Conservation (phyloP, 2,888 invertebrate species). For the Alsophila aescularia region DNA sequence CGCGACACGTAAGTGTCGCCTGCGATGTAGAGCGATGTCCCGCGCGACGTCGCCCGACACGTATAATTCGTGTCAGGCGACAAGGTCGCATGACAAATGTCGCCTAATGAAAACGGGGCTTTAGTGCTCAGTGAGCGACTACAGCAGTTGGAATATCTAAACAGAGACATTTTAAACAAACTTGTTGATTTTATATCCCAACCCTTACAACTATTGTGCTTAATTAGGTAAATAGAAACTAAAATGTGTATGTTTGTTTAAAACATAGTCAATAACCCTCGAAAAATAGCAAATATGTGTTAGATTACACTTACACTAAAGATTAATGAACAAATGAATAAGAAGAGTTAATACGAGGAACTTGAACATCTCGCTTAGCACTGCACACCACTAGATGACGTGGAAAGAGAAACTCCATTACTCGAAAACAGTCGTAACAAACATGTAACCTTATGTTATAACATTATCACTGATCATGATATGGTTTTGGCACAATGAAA, state of each 20-base stretch:
- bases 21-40: no score
- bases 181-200: conserved; percentile 69
- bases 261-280: conserved; percentile 76
- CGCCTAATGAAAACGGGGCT: no score
- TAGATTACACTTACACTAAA: conserved; percentile 68
- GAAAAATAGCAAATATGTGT: conserved; percentile 79
- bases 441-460: conserved; percentile 55
- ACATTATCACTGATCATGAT: conserved; percentile 76
- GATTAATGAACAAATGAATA: conserved; percentile 57
- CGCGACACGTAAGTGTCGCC: no score
- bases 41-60: no score
- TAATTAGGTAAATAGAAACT: conserved; percentile 64
- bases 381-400: conserved; percentile 51
- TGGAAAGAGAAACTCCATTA: conserved; percentile 27
- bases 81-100: no score
- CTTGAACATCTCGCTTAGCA: conserved; percentile 63
- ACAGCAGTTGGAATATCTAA: conserved; percentile 5
- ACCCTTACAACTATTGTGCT: conserved; percentile 79
- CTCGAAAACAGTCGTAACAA: conserved; percentile 42
- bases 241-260: conserved; percentile 64
- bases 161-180: conserved; percentile 47
- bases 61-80: no score
- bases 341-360: conserved; percentile 68
- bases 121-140: background rate
- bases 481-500: conserved; percentile 76